These are phyloP conservation scores for Leucophenga varia DNA, from an alignment of 1,140 invertebrate species.

Conservation along the genomic window DNA sequence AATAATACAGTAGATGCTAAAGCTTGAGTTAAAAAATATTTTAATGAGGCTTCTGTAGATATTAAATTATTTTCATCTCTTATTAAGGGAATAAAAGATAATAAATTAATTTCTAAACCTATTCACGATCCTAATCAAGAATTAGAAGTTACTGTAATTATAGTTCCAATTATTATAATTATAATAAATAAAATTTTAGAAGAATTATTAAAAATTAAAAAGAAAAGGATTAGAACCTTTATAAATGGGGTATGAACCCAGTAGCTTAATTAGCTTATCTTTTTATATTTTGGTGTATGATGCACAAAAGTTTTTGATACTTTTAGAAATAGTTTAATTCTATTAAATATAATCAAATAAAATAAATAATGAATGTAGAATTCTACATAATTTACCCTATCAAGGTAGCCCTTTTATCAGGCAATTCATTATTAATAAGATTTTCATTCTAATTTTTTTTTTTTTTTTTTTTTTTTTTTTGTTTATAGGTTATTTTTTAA, in stretches of 20 bases:
- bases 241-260: slow-evolving; percentile 59
- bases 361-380: slow-evolving; percentile 19
- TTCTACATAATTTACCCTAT: slow-evolving; percentile 57
- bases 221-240: slow-evolving; percentile 56
- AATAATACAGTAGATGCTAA: slow-evolving; percentile 58
- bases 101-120: slow-evolving; percentile 62
- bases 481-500: slow-evolving; percentile 20
- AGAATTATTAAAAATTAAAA: slow-evolving; percentile 57
- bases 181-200: slow-evolving; percentile 58
- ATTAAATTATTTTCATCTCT: slow-evolving; percentile 56
- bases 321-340: slow-evolving; percentile 60
- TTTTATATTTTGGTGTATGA: slow-evolving; percentile 61
- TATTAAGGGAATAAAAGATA: slow-evolving; percentile 59
- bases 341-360: slow-evolving; percentile 56
- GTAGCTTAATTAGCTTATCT: slow-evolving; percentile 59
- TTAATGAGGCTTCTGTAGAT: slow-evolving; percentile 56
- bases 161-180: slow-evolving; percentile 56
- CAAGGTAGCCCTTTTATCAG: slow-evolving; percentile 61
- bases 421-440: slow-evolving; percentile 56
- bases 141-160: slow-evolving; percentile 58
- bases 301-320: slow-evolving; percentile 61
- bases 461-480: slow-evolving; percentile 33
- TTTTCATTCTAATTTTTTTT: slow-evolving; percentile 27
- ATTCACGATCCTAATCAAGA: slow-evolving; percentile 60
- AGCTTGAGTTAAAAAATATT: slow-evolving; percentile 59